Evolutionary conservation across 2,113 vertebrate species (phyloP).

Genomic region (Podarcis muralis): DNA sequence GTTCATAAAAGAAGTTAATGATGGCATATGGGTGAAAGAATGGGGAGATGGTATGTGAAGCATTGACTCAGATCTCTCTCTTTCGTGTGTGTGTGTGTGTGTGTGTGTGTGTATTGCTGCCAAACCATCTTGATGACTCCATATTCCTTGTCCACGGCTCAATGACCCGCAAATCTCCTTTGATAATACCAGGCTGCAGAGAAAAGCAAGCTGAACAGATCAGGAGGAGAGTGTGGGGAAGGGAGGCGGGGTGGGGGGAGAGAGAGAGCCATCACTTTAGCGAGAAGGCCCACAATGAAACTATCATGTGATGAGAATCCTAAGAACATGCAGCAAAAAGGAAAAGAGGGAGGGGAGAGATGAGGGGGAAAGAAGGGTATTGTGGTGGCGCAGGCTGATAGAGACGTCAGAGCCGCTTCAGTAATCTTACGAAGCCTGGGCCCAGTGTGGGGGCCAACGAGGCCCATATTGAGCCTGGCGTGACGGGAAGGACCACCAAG

Average conservation of each 20-base stretch:
- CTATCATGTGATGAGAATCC: slow-evolving; percentile 94
- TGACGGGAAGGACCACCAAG: slow-evolving; percentile 92
- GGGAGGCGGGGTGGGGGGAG: too few relatives aligned
- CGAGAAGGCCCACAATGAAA: slow-evolving; percentile 83
- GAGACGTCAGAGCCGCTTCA: slow-evolving; percentile 92
- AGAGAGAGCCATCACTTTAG: slow-evolving; percentile 62
- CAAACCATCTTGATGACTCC: slow-evolving; percentile 88
- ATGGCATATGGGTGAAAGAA: slow-evolving; percentile 55
- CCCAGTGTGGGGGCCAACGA: slow-evolving; percentile 84
- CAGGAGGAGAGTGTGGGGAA: slow-evolving; percentile 57
- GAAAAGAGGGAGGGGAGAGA: slow-evolving; percentile 42
- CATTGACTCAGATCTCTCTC: neutral
- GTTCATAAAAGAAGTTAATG: slow-evolving; percentile 52
- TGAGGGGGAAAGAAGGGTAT: slow-evolving; percentile 70
- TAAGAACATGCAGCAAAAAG: slow-evolving; percentile 70
- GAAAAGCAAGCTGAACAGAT: slow-evolving; percentile 87
- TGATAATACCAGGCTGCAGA: slow-evolving; percentile 93
- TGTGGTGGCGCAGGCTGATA: slow-evolving; percentile 86
- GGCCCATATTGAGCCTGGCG: slow-evolving; percentile 82
- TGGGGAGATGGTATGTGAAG: slow-evolving; percentile 28
- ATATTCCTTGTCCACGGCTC: slow-evolving; percentile 90
- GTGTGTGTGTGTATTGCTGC: slow-evolving; percentile 56
- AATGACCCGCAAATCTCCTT: slow-evolving; percentile 96
- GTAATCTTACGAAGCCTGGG: slow-evolving; percentile 89
- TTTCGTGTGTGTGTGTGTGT: neutral